Base-by-base conservation (phyloP, 2,113 vertebrate genomes). In the Brienomyrus brachyistius region DNA sequence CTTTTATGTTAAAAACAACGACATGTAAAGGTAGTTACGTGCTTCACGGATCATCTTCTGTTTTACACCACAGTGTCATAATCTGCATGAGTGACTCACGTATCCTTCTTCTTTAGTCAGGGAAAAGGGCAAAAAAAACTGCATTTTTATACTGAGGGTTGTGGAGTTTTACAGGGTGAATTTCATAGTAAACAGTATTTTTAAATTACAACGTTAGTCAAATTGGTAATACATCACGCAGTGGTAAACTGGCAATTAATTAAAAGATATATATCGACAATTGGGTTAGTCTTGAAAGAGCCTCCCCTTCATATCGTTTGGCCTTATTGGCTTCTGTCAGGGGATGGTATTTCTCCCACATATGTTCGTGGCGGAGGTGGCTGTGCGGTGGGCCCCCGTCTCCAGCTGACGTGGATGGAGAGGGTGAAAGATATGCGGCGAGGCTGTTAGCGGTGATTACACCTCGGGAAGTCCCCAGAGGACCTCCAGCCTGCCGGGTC, bases 321-420 rank as follows among this genome's bases (percentile, higher is more conserved):
- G 92, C 92, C 94, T 93, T 94, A 92, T 94, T 93, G 94, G 93
- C 91, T 94, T 94, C 93, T 91, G 91, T 91, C 56, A 88, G 51
- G 90, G 91, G 93, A 92, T 94, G 94, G 91, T 95, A 94, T 95
- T 94, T 95, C 93, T 95, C 94, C 92, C 94, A 95, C 95, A 96
- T 96, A 95, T 95, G 95, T 95, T 96, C 94, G 92, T 94, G 94
- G 93, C 93, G 95, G 94, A 91, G 90, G 90, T 89, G 66, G 89
- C 94, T 92, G 91, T 80, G 91, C 87, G 90, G 92, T 93, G 93
- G 92, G 91, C 92, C 92, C n/a, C 74, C 74, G 70, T 93, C 93
- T 94, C 92, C 89, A 89, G 85, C 74, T 87, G 88, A 88, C 45
- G 88, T 86, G 82, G 56, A 83, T 92, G 92, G 92, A 92, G 92